Percentiles rank a stretch among this genome's conserved stretches.
Evolutionary conservation across 1,140 invertebrate genomes (phyloP).

Genomic region (Euschistus heros): DNA sequence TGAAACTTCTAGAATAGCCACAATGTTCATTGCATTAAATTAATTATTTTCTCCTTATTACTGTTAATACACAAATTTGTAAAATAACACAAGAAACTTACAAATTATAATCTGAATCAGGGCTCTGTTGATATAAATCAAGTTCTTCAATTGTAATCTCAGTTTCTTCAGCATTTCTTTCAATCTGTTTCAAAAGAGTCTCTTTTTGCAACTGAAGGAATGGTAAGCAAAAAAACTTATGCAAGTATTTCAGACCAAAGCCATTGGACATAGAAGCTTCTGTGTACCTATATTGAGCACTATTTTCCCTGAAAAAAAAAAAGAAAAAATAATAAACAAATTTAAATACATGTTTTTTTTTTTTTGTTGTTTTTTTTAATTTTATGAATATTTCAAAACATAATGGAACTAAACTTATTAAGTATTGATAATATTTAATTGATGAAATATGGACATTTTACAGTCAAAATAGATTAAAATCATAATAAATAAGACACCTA

Average conservation of each 20-base stretch:
- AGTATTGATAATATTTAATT: no score
- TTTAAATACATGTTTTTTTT: no score
- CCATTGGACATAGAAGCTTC: conserved; percentile 95
- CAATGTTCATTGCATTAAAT: no score
- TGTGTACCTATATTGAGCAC: conserved; percentile 68
- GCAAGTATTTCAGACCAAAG: conserved; percentile 84
- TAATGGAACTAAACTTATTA: no score
- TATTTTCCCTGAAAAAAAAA: conserved; percentile 35
- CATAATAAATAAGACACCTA: no score
- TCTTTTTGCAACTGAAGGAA: conserved; percentile 85
- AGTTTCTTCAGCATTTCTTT: conserved; percentile 78
- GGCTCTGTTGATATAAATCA: conserved; percentile 69
- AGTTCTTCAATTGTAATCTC: conserved; percentile 72
- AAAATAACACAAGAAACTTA: conserved; percentile 33
- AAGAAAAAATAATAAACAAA: conserved; percentile 16
- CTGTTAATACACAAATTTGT: background rate
- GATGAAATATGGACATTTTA: no score
- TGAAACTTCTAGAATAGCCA: background rate
- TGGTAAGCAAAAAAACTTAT: conserved; percentile 94
- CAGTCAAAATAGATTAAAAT: no score
- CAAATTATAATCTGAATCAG: conserved; percentile 83
- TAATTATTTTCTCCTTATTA: no score
- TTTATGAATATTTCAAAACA: no score
- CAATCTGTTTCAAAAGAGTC: conserved; percentile 74
- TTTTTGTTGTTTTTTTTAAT: no score